Evolutionary conservation across 2,113 vertebrate species (phyloP), one percentile per base, ranked within the genome.

Genomic region (Cacatua alba): DNA sequence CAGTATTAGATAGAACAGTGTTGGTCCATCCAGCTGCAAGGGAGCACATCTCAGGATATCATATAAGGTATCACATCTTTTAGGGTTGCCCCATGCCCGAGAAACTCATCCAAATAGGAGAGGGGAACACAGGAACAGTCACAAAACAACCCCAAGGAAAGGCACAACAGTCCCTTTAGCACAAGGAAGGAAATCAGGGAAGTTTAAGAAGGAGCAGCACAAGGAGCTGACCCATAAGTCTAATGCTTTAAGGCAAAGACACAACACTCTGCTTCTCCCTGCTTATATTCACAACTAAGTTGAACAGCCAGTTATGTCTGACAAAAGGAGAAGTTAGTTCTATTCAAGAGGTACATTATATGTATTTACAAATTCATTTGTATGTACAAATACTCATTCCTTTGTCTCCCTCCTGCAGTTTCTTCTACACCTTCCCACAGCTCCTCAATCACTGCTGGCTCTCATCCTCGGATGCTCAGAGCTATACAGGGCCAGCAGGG

Each of bases 251-350:
- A 87, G 10, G 43, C 28, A 70, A 16, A 80, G 7, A 14, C 13
- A 37, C 33, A 51, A 18, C 11, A 4, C 24, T 84, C 31, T 39
- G 8, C 74, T 74, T 19, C 82, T 35, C 59, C 19, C 33, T 51
- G 8, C 39, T 69, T 7, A 35, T 35, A 35, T 35, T 35, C 35
- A 35, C 35, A 35, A 35, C 35, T 35, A 51, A 64, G 44, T 59
- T 59, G 33, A 29, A 77, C 23, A 57, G 4, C 53, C 1, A 2
- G 10, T 5, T 18, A 6, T 0, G 0, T 9, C 55, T 41, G 63
- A 55, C 26, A 21, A 21, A 46, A 70, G 21, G 7, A 83, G 7
- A 31, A 44, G 9, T 8, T 2, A 37, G 51, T 31, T 41, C 0
- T 5, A 24, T n/a, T 70, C 25, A 46, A 75, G 10, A 53, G 1